Evolutionary conservation across 2,888 invertebrate genomes (phyloP).

Genomic region (Selenia dentaria): DNA sequence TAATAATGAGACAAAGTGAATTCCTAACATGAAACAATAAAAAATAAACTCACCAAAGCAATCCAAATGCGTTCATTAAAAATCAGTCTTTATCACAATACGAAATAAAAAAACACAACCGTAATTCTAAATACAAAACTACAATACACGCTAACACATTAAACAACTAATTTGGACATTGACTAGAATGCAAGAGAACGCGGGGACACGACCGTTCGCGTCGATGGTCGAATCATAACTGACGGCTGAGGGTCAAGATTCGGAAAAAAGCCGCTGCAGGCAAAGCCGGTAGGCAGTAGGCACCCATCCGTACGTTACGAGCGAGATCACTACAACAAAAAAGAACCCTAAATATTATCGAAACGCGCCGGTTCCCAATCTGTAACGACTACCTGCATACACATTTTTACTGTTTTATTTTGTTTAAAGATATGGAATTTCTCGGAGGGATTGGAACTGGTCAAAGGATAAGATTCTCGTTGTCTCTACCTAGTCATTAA

Average conservation of each 20-base stretch:
- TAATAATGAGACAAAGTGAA: conserved; percentile 6
- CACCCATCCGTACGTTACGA: conserved; percentile 81
- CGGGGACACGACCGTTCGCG: conserved; percentile 71
- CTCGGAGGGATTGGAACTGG: conserved; percentile 5
- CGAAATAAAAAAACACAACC: conserved; percentile 45
- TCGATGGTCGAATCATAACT: conserved; percentile 78
- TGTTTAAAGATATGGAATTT: conserved; percentile 2
- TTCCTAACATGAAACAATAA: conserved; percentile 14
- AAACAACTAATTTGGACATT: conserved; percentile 72
- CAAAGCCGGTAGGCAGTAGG: conserved; percentile 53
- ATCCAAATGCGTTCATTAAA: conserved; percentile 82
- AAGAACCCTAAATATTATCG: conserved; percentile 81
- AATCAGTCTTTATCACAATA: conserved; percentile 55
- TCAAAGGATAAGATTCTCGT: background rate
- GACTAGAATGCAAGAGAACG: conserved; percentile 77
- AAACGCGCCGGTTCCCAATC: conserved; percentile 65
- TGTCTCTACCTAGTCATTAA: background rate
- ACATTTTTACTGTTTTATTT: conserved; percentile 34
- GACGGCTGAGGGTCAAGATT: conserved; percentile 71
- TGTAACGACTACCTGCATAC: conserved; percentile 36
- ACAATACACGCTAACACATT: conserved; percentile 37
- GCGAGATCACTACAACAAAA: conserved; percentile 81
- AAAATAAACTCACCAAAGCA: conserved; percentile 75
- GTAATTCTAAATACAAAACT: conserved; percentile 48
- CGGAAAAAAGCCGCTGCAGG: conserved; percentile 69